Percentiles rank a stretch among this genome's conserved stretches.
Evolutionary conservation across 2,113 vertebrate genomes (phyloP).

Genomic region (Axis porcinus): DNA sequence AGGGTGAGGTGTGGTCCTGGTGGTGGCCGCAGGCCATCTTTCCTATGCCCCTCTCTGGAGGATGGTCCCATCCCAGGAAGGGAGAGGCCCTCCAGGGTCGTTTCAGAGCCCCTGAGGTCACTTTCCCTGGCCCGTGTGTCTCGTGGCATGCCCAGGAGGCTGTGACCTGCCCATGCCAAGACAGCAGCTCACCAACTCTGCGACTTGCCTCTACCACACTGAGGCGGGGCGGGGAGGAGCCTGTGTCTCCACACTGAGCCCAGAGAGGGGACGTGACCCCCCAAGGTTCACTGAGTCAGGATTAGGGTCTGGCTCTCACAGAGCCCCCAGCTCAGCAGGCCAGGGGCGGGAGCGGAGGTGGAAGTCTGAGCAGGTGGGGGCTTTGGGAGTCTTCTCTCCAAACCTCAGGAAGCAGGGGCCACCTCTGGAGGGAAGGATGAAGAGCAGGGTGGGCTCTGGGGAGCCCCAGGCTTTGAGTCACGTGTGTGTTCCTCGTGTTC

Average conservation of each 20-base stretch:
- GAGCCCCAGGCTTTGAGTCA: background rate
- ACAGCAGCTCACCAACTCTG: background rate
- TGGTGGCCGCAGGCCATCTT: too few relatives aligned
- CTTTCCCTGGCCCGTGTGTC: background rate
- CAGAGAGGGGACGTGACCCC: too few relatives aligned
- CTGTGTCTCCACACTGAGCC: background rate
- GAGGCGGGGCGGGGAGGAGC: fast-evolving
- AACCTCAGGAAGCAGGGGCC: background rate
- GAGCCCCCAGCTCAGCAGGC: background rate
- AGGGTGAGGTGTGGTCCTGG: background rate
- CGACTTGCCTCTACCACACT: fast-evolving
- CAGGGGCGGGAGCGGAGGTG: fast-evolving
- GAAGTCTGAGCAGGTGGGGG: background rate
- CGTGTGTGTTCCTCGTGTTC: fast-evolving
- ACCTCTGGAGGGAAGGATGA: background rate
- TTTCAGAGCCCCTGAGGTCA: background rate
- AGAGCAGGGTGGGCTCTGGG: background rate
- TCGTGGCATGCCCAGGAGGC: background rate
- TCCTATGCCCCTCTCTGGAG: background rate
- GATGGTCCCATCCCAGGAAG: background rate
- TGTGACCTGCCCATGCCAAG: background rate
- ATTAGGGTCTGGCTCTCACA: background rate
- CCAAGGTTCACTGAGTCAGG: background rate
- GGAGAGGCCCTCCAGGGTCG: background rate
- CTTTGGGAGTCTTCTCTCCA: background rate